Percentiles rank a stretch among this genome's conserved stretches.
Conservation (phyloP, 64 coral and sea anemone genomes). For the Montipora efflorescens region DNA sequence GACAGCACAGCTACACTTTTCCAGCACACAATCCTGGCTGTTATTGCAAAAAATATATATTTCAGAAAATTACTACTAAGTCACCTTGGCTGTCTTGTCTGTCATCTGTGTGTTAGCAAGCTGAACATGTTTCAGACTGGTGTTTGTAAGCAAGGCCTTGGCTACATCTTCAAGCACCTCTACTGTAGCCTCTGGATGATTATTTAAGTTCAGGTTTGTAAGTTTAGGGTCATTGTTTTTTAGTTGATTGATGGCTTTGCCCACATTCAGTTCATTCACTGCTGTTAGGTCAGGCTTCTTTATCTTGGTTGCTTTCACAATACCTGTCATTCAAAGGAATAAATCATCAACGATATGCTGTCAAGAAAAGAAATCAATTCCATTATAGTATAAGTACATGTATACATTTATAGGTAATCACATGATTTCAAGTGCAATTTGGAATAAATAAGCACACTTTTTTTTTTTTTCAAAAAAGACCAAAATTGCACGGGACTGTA, state of each 20-base stretch:
- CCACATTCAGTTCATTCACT: constrained; percentile 90
- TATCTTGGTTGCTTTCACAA: constrained; percentile 86
- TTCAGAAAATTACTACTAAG: no score
- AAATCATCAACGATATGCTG: not conserved
- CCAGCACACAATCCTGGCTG: not conserved
- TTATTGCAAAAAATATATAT: no score
- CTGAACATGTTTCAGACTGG: constrained; percentile 73
- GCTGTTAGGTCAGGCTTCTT: constrained; percentile 92
- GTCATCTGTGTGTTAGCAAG: constrained; percentile 94
- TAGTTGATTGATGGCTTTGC: constrained; percentile 89
- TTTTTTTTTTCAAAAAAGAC: no score
- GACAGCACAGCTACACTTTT: not conserved
- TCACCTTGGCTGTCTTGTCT: constrained; percentile 71
- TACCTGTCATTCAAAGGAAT: constrained; percentile 23
- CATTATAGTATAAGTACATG: no score
- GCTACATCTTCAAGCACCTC: constrained; percentile 82
- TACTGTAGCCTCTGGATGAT: constrained; percentile 88
- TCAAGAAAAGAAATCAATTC: no score
- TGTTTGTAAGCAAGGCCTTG: constrained; percentile 63
- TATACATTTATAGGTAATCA: no score
- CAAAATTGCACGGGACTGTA: no score
- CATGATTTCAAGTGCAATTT: no score
- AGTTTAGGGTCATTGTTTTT: constrained; percentile 82
- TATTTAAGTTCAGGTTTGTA: constrained; percentile 87
- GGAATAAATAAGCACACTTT: no score